Evolutionary conservation across 30 jellyfish, hydroid and myxozoan species (phyloP).

Genomic region (Pseudorhiza aurosa): DNA sequence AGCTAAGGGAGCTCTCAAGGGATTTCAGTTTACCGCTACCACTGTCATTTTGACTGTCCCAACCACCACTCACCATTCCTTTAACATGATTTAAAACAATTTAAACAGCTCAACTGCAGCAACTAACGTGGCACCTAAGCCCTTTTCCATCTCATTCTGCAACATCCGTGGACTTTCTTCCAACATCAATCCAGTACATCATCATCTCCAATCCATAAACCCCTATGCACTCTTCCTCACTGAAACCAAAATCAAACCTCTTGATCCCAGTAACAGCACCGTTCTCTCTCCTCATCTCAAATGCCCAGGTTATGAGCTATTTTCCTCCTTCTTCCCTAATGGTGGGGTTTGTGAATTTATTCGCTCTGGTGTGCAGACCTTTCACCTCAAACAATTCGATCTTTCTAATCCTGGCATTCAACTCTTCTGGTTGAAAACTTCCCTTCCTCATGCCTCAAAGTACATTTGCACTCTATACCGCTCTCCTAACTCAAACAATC

Average conservation of each 20-base stretch:
- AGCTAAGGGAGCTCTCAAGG: not conserved
- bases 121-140: slow-evolving; percentile 11
- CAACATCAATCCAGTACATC: slow-evolving; percentile 4
- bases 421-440: not conserved
- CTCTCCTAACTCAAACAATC: too few species aligned
- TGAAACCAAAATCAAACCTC: too few species aligned
- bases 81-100: not conserved
- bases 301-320: slow-evolving; percentile 12
- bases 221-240: slow-evolving; percentile 17
- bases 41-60: not conserved
- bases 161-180: slow-evolving; percentile 19
- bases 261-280: slow-evolving; percentile 1
- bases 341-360: not conserved
- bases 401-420: not conserved
- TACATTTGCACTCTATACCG: too few species aligned
- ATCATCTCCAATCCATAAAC: not conserved
- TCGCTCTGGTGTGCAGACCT: not conserved
- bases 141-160: slow-evolving; percentile 1
- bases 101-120: not conserved
- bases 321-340: not conserved
- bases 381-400: not conserved
- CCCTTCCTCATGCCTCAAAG: not conserved
- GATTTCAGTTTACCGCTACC: not conserved
- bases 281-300: not conserved
- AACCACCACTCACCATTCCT: not conserved